Evolutionary conservation across 2,888 invertebrate species (phyloP).

Genomic region (Pemphredon lugubris): DNA sequence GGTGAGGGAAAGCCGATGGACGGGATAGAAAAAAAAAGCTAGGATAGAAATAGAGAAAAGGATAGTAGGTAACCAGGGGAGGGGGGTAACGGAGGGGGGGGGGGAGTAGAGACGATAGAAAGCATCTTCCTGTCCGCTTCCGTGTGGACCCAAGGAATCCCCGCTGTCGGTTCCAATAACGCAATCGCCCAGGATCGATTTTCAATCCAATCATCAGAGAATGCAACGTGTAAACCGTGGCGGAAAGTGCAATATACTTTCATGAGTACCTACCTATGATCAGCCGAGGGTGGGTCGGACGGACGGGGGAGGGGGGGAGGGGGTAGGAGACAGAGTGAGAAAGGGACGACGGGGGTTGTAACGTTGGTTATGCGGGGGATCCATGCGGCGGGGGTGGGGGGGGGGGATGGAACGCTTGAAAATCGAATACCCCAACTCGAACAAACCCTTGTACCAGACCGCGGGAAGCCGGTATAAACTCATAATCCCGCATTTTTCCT

Average conservation of each 20-base stretch:
- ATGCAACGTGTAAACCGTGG: conserved; percentile 75
- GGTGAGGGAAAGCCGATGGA: conserved; percentile 12
- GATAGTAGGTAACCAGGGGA: conserved; percentile 12
- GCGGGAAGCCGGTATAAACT: conserved; percentile 66
- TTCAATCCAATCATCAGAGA: conserved; percentile 78
- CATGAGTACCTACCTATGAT: conserved; percentile 69
- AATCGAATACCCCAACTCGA: conserved; percentile 67
- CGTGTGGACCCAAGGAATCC: conserved; percentile 29
- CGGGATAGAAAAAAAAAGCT: conserved; percentile 11
- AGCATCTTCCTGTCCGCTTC: conserved; percentile 49
- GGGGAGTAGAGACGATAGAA: conserved; percentile 20
- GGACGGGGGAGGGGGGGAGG: conserved; percentile 7
- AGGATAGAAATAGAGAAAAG: conserved; percentile 2
- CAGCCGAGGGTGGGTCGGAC: conserved; percentile 26
- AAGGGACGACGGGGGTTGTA: conserved; percentile 51
- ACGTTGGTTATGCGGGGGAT: conserved; percentile 45
- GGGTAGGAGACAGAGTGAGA: conserved; percentile 11
- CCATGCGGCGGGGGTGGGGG: not conserved
- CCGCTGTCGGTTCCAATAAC: conserved; percentile 63
- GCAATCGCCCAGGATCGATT: conserved; percentile 74
- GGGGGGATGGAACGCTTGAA: conserved; percentile 55
- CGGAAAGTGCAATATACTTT: conserved; percentile 76
- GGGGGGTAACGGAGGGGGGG: conserved; percentile 10
- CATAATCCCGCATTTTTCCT: conserved; percentile 64
- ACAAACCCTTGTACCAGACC: conserved; percentile 62